Conservation (phyloP, 2,113 vertebrate genomes). For the Oriolus oriolus region DNA sequence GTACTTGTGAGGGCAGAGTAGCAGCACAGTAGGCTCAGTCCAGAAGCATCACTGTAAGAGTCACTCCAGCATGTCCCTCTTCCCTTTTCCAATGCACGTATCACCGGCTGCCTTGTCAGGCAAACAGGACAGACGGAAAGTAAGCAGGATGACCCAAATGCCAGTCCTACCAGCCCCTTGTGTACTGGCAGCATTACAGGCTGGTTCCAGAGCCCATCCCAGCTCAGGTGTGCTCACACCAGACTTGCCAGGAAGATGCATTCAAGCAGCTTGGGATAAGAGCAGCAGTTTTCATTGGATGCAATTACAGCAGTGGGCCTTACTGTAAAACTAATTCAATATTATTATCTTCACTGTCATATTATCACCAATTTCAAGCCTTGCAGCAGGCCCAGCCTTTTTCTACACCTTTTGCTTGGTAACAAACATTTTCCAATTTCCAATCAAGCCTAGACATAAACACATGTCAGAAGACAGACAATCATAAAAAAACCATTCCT, state of each 20-base stretch:
- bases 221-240: not conserved
- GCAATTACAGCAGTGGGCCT: not conserved
- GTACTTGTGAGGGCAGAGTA: not conserved
- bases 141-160: not conserved
- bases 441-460: not conserved
- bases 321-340: not conserved
- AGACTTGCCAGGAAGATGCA: not conserved
- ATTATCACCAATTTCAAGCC: not conserved
- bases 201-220: not conserved
- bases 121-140: not conserved
- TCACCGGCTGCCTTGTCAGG: not conserved
- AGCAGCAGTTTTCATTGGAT: not conserved
- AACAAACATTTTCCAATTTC: not conserved
- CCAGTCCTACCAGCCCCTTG: not conserved
- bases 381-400: not conserved
- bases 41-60: not conserved
- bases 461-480: not conserved
- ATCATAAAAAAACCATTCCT: not conserved
- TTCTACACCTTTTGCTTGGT: not conserved
- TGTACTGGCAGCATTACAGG: not conserved
- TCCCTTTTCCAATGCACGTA: rapidly evolving
- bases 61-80: not conserved
- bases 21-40: not conserved
- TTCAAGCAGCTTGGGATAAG: not conserved
- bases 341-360: not conserved